phyloP scores from a whole-genome alignment of 2,113 vertebrate species.

The Salvator merianae region DNA sequence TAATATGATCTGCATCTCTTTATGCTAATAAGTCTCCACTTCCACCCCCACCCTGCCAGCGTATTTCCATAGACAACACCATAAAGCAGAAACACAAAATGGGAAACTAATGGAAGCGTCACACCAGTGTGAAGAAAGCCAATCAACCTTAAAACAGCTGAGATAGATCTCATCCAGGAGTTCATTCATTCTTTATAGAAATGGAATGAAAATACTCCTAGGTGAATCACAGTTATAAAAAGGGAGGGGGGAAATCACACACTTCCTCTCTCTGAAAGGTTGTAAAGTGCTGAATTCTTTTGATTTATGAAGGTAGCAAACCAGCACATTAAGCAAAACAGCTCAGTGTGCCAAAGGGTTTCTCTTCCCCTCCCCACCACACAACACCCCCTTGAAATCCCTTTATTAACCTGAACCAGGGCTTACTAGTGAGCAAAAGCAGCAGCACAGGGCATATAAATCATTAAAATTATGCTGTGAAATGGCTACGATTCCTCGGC shows the following conservation, averaged over 20 bases:
- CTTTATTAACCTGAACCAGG: conserved; percentile 72
- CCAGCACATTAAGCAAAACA: conserved; percentile 58
- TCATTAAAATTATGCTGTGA: conserved; percentile 74
- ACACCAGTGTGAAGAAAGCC: conserved; percentile 55
- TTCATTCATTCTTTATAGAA: conserved; percentile 68
- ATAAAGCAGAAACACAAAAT: conserved; percentile 64
- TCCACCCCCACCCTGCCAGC: conserved; percentile 15
- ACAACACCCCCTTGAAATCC: conserved; percentile 59
- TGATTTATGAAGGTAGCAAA: conserved; percentile 73
- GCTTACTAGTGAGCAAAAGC: conserved; percentile 68
- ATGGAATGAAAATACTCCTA: conserved; percentile 65
- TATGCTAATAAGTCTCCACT: conserved; percentile 53
- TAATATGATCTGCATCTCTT: conserved; percentile 65
- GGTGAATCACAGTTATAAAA: conserved; percentile 63
- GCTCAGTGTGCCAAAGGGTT: conserved; percentile 58
- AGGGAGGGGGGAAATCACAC: accelerated
- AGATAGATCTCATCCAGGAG: conserved; percentile 56
- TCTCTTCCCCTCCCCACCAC: neutral
- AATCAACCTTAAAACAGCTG: conserved; percentile 65
- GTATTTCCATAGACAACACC: conserved; percentile 59
- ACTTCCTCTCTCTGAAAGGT: conserved; percentile 50
- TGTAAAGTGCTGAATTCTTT: conserved; percentile 69
- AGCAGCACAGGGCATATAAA: conserved; percentile 72
- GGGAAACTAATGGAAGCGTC: conserved; percentile 63
- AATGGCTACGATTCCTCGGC: conserved; percentile 72